These are phyloP conservation scores for Procambarus clarkii DNA, from an alignment of 1,140 invertebrate genomes.

Conservation along the genomic window DNA sequence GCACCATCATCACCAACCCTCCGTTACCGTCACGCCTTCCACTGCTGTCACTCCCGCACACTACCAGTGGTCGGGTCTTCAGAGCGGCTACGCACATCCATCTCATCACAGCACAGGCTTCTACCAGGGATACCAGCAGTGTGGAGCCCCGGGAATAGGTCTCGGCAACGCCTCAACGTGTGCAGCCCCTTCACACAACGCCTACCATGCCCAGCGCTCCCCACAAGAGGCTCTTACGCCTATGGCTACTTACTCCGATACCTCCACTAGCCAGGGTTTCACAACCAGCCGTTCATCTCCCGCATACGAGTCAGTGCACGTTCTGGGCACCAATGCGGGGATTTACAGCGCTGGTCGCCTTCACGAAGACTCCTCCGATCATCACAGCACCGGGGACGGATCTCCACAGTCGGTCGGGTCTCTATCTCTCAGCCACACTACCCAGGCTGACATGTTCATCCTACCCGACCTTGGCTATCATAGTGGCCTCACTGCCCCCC, in stretches of 20 bases:
- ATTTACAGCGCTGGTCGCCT: slow-evolving; percentile 1
- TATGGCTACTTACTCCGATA: slow-evolving; percentile 14
- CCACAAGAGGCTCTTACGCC: slow-evolving; percentile 31
- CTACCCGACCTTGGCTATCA: slow-evolving; percentile 38
- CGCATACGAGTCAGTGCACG: neutral
- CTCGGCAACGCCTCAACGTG: slow-evolving; percentile 4
- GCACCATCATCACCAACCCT: slow-evolving; percentile 1
- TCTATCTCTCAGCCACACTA: slow-evolving; percentile 17
- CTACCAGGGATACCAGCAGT: slow-evolving; percentile 43
- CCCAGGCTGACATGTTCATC: slow-evolving; percentile 22
- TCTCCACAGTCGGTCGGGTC: slow-evolving; percentile 44
- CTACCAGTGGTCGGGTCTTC: slow-evolving; percentile 40
- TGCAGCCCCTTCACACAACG: neutral
- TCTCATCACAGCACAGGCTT: slow-evolving; percentile 13
- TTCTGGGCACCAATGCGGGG: neutral
- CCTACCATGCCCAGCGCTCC: slow-evolving; percentile 12
- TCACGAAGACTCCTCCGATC: slow-evolving; percentile 32
- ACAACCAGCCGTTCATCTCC: slow-evolving; percentile 32
- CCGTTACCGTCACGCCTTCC: neutral
- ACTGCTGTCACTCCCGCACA: slow-evolving; percentile 6
- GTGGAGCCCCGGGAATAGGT: neutral
- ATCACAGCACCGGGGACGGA: slow-evolving; percentile 27
- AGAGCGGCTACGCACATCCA: slow-evolving; percentile 27
- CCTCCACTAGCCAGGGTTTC: slow-evolving; percentile 18
- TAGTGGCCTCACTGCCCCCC: neutral